phyloP scores from a whole-genome alignment of 35 echinoderm and acorn worm genomes.

The Ophiothrix spiculata region DNA sequence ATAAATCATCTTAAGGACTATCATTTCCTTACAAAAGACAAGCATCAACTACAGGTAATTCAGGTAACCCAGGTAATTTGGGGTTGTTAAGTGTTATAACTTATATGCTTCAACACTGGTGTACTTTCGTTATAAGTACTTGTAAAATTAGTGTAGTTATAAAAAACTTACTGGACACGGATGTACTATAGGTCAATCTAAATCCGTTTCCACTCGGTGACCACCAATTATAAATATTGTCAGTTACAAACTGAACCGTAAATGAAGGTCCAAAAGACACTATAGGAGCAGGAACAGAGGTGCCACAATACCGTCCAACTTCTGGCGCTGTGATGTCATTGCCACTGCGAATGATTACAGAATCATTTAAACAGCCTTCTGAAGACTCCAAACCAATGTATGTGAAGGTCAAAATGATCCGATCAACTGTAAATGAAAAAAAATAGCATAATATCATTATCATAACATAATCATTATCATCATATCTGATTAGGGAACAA shows the following conservation, averaged over 20 bases:
- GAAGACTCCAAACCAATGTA: slow-evolving; percentile 53
- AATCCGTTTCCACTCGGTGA: slow-evolving; percentile 53
- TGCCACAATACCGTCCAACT: slow-evolving; percentile 48
- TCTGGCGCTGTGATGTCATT: slow-evolving; percentile 36
- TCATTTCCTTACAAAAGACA: too few relatives aligned
- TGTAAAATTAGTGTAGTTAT: too few relatives aligned
- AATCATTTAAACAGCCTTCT: slow-evolving; percentile 43
- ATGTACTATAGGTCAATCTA: slow-evolving; percentile 58
- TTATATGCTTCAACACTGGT: too few relatives aligned
- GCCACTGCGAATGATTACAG: slow-evolving; percentile 42
- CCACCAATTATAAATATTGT: not conserved
- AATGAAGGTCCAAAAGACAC: slow-evolving; percentile 66
- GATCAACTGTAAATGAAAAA: slow-evolving; percentile 42
- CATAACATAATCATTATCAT: too few relatives aligned
- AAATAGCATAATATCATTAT: not conserved
- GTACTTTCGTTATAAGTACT: too few relatives aligned
- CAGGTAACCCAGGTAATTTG: too few relatives aligned
- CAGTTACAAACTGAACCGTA: slow-evolving; percentile 53
- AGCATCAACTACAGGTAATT: too few relatives aligned
- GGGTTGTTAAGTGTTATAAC: too few relatives aligned
- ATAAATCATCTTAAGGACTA: too few relatives aligned
- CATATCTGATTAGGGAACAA: too few relatives aligned
- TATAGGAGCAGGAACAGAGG: slow-evolving; percentile 46
- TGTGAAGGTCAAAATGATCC: slow-evolving; percentile 74
- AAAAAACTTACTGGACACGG: slow-evolving; percentile 57